Conservation (phyloP, 2,888 invertebrate genomes). For the Serrognathus titanus region DNA sequence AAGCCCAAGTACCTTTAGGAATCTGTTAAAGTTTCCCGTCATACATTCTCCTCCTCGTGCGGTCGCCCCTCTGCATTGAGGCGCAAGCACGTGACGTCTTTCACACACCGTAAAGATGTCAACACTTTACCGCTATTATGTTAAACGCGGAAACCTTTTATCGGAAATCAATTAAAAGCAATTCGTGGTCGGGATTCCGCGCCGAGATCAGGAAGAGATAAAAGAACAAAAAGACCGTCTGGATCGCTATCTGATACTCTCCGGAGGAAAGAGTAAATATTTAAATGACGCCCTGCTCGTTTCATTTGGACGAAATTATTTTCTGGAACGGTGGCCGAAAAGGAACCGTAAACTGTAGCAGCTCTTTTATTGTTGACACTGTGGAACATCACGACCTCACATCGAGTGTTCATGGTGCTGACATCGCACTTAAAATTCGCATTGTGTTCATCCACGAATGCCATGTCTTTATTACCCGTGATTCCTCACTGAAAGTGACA, state of each 20-base stretch:
- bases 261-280: no score
- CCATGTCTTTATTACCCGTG: slow-evolving; percentile 5
- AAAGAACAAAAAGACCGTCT: slow-evolving; percentile 11
- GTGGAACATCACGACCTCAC: no score
- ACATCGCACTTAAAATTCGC: slow-evolving; percentile 7
- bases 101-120: slow-evolving; percentile 43
- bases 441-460: background rate
- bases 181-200: slow-evolving; percentile 44
- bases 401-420: slow-evolving; percentile 8
- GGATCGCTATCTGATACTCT: no score
- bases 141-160: slow-evolving; percentile 49
- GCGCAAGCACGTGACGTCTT: slow-evolving; percentile 34
- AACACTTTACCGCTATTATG: slow-evolving; percentile 49
- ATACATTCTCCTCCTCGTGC: background rate
- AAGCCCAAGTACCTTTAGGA: no score
- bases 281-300: no score
- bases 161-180: slow-evolving; percentile 51
- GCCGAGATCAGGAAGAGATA: slow-evolving; percentile 29
- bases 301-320: no score
- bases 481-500: background rate
- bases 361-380: no score
- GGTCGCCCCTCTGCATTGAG: slow-evolving; percentile 1
- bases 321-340: no score
- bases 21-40: no score
- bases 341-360: no score